Percentiles rank a stretch among this genome's conserved stretches.
phyloP scores from a whole-genome alignment of 1,140 invertebrate genomes.

The Drosophila murphyi region DNA sequence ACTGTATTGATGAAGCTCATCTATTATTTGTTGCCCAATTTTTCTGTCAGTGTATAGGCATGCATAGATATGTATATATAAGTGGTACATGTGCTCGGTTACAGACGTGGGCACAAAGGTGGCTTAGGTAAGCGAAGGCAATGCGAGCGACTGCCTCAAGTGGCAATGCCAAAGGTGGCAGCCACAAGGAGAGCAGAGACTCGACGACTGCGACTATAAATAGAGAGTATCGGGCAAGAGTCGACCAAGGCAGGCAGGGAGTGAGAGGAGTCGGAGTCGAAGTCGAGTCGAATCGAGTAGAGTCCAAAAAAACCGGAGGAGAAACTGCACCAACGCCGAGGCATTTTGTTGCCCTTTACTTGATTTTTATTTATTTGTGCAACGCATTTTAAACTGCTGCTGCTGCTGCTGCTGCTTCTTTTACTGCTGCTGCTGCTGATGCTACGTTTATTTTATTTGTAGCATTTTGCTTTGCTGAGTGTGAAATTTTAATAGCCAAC shows the following conservation, averaged over 20 bases:
- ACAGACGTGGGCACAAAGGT: conserved; percentile 62
- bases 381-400: conserved; percentile 50
- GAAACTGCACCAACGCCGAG: conserved; percentile 29
- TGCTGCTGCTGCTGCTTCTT: conserved; percentile 13
- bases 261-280: conserved; percentile 24
- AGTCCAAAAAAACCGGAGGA: not conserved
- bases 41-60: not conserved
- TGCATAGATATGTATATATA: no score
- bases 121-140: conserved; percentile 49
- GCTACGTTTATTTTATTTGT: conserved; percentile 79
- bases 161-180: conserved; percentile 70
- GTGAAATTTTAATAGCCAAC: conserved; percentile 82
- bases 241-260: not conserved
- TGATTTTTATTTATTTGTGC: conserved; percentile 76
- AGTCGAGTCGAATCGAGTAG: not conserved
- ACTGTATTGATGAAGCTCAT: no score
- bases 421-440: not conserved
- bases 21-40: no score
- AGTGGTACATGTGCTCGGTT: not conserved
- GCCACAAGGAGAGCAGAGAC: conserved; percentile 30
- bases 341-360: conserved; percentile 65
- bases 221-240: conserved; percentile 30
- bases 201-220: conserved; percentile 53
- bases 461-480: conserved; percentile 81
- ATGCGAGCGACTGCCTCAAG: conserved; percentile 53